Percentiles rank a stretch among this genome's conserved stretches.
Evolutionary conservation across 92 coral and sea anemone species (phyloP).

Genomic region (Epizoanthus scotinus): DNA sequence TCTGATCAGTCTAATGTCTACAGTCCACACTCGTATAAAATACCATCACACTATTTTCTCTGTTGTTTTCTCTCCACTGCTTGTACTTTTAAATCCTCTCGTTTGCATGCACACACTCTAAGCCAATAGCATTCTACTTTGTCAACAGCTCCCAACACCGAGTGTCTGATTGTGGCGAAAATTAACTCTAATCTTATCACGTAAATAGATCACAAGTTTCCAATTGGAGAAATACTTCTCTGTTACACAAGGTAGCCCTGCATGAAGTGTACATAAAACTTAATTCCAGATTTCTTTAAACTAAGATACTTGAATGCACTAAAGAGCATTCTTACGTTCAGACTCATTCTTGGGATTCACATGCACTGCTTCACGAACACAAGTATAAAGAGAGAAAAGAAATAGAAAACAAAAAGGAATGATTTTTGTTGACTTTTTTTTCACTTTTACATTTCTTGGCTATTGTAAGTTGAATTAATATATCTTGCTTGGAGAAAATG

Average conservation of each 20-base stretch:
- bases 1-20: neutral
- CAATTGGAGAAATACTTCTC: neutral
- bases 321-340: conserved; percentile 19
- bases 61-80: neutral
- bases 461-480: conserved; percentile 36
- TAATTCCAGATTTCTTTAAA: conserved; percentile 18
- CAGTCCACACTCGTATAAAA: no score
- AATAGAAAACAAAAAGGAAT: conserved; percentile 19
- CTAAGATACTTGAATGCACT: conserved; percentile 9
- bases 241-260: neutral
- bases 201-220: conserved; percentile 7
- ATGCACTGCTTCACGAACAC: conserved; percentile 36
- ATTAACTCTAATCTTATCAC: neutral
- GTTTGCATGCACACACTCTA: neutral
- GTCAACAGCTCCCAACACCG: neutral
- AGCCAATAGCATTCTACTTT: neutral
- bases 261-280: conserved; percentile 11
- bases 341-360: conserved; percentile 28
- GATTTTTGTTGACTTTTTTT: conserved; percentile 19
- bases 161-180: neutral
- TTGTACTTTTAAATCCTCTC: no score
- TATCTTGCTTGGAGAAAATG: conserved; percentile 39
- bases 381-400: conserved; percentile 25
- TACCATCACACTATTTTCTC: neutral
- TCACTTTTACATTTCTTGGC: conserved; percentile 35